Conservation (phyloP, 1,140 invertebrate species). For the Phymorhynchus buccinoides region DNA sequence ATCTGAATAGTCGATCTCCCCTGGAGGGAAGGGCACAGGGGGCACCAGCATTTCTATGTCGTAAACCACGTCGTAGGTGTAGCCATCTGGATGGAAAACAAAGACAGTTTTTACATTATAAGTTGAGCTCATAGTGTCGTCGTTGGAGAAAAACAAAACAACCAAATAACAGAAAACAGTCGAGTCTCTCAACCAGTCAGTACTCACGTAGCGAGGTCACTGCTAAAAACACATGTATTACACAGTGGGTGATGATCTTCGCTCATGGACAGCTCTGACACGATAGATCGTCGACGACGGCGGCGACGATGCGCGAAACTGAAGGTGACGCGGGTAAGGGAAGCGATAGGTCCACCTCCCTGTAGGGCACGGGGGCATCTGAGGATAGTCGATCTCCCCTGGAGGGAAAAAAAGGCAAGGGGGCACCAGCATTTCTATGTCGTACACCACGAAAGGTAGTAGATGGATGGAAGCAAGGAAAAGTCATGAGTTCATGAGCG, state of each 20-base stretch:
- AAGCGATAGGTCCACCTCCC: background rate
- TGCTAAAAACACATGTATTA: background rate
- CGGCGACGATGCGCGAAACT: background rate
- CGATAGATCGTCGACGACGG: background rate
- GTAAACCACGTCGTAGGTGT: background rate
- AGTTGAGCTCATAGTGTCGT: too few relatives aligned
- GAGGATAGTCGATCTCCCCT: background rate
- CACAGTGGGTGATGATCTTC: background rate
- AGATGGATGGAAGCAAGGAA: background rate
- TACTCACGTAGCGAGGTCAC: background rate
- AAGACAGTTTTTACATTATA: background rate
- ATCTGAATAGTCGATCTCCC: constrained; percentile 6
- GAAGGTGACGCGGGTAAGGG: background rate
- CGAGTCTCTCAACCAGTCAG: too few relatives aligned
- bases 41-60: background rate
- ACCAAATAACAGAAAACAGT: too few relatives aligned
- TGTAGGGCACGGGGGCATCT: background rate
- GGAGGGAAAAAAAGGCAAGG: background rate
- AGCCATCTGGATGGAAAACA: background rate
- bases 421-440: background rate
- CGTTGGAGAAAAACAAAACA: too few relatives aligned
- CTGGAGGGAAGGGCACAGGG: background rate
- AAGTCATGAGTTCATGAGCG: too few relatives aligned
- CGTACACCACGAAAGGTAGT: background rate
- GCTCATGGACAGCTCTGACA: background rate